Base-by-base conservation (phyloP, 1,140 invertebrate species). In the Drosophila ironensis region DNA sequence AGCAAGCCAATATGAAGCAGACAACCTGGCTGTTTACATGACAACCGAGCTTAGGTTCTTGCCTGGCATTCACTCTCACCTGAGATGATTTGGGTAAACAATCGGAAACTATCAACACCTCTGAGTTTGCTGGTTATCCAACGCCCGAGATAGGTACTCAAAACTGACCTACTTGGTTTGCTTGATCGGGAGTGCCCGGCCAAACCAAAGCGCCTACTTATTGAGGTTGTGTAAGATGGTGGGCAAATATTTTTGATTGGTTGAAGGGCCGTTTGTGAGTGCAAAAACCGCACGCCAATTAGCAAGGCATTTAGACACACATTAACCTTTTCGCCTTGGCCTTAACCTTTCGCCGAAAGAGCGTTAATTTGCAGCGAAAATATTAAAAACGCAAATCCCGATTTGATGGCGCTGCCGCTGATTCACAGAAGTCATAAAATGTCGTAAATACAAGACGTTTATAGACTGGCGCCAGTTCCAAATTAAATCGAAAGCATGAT, bases 231-330 rank as follows among this genome's bases (percentile, higher is more conserved):
- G 16, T 37, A 37, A 16, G 14, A 16, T 16, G 7, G 2, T 35
- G 12, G 12, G 12, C 12, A 35, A 14, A 14, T 14, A 35, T 35
- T 35, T 24, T 14, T 27, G 38, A 11, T 38, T 17, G 8, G 0
- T 8, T 17, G 1, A 6, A 28, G 40, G 7, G 17, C 45, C 67
- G 46, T 71, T 61, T 71, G 37, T 61, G 46, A 45, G 45, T 38
- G 27, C 30, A 24, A 61, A 35, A 44, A 46, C 46, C 63, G 73
- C 57, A 46, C 27, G 38, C 20, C 70, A 84, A 84, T 84, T 84
- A 78, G 70, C 78, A 73, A 52, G 51, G 64, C 40, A 78, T 73
- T 84, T 86, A 78, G 76, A 82, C 78, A 78, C 59, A 67, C 78
- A 84, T 84, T 84, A 84, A 84, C 78, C 78, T 53, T 42, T 73